Conservation (phyloP, 2,797 vertebrate genomes). For the Coluber constrictor region DNA sequence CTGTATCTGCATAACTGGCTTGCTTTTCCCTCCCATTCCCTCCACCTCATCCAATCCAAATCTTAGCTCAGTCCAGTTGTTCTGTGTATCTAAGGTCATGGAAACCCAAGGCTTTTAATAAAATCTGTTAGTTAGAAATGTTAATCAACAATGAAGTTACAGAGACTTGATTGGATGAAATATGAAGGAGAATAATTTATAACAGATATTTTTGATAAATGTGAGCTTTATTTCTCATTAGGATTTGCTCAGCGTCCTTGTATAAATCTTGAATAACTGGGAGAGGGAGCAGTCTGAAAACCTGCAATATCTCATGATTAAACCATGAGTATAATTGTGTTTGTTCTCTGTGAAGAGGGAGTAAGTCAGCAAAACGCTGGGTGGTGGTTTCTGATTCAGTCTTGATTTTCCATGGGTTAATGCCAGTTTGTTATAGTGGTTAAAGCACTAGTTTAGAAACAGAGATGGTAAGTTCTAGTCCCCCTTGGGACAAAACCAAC, state of each 20-base stretch:
- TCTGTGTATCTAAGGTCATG: too few species aligned
- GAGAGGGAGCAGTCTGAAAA: neutral
- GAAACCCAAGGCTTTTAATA: too few species aligned
- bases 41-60: too few species aligned
- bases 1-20: neutral
- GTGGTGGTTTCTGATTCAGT: neutral
- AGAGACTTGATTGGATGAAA: neutral
- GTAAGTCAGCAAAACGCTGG: neutral
- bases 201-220: neutral
- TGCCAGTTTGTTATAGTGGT: neutral
- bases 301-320: neutral
- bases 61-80: too few species aligned
- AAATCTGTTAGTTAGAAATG: too few species aligned
- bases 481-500: too few species aligned
- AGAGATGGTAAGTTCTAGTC: neutral
- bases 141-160: neutral
- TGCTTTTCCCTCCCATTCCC: too few species aligned
- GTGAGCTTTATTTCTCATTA: neutral
- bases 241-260: neutral
- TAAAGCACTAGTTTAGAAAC: neutral
- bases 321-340: neutral
- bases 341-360: neutral
- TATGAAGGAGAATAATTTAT: neutral
- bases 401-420: neutral
- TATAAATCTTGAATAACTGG: neutral